Evolutionary conservation across 2,113 vertebrate genomes (phyloP).

Genomic region (Glaucomys volans): DNA sequence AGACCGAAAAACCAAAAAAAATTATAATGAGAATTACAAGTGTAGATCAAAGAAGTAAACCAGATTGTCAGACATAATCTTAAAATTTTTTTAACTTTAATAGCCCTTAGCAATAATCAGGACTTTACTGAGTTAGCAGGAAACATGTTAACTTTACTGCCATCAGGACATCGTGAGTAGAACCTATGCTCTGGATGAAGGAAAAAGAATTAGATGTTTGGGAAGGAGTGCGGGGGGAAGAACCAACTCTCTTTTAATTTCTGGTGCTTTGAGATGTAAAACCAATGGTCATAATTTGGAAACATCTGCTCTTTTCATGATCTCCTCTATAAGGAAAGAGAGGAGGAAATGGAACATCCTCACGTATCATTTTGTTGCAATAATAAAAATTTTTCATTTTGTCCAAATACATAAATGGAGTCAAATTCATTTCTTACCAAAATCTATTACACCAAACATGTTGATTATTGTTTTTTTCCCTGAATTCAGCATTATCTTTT

Average conservation of each 20-base stretch:
- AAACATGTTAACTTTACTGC: background rate
- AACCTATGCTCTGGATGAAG: conserved; percentile 64
- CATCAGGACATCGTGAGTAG: conserved; percentile 69
- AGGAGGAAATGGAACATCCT: conserved; percentile 60
- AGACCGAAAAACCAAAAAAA: conserved; percentile 42
- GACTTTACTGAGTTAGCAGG: conserved; percentile 62
- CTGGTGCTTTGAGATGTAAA: conserved; percentile 49
- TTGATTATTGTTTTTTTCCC: background rate
- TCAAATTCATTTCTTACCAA: conserved; percentile 15
- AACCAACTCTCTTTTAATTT: conserved; percentile 44
- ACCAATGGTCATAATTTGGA: conserved; percentile 60
- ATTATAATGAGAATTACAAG: background rate
- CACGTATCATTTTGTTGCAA: conserved; percentile 53
- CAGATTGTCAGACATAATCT: background rate
- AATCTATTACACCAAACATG: background rate
- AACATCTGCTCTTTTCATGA: conserved; percentile 49
- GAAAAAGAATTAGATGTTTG: conserved; percentile 57
- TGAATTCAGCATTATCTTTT: background rate
- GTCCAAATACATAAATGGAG: background rate
- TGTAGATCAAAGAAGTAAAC: conserved; percentile 40
- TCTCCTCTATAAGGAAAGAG: conserved; percentile 42
- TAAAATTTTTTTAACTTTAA: conserved; percentile 28
- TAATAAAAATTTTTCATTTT: conserved; percentile 39
- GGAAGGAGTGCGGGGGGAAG: background rate
- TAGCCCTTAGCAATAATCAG: conserved; percentile 39